These are phyloP conservation scores for Anadara kagoshimensis DNA, from an alignment of 1,140 invertebrate species.

Conservation along the genomic window DNA sequence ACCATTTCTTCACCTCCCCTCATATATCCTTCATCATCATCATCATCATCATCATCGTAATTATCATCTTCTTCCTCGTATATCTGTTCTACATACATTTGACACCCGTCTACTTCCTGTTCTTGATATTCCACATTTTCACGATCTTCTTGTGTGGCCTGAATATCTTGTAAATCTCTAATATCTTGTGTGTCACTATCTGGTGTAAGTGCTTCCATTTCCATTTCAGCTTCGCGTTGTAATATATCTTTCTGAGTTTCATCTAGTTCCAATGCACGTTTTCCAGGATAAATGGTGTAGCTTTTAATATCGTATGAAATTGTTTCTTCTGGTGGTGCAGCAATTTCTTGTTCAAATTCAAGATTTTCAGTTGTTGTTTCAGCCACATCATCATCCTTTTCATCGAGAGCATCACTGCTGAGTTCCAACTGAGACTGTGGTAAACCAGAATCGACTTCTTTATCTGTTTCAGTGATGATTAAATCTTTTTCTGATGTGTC, in stretches of 20 bases:
- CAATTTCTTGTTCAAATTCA: constrained; percentile 1
- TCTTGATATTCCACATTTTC: constrained; percentile 11
- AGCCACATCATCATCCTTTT: not conserved
- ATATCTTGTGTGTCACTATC: constrained; percentile 29
- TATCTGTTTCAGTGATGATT: no score
- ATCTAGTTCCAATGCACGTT: constrained; percentile 57
- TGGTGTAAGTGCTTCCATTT: constrained; percentile 13
- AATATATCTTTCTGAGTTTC: constrained; percentile 19
- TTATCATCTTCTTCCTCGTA: not conserved
- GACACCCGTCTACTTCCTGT: not conserved
- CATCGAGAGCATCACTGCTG: not conserved
- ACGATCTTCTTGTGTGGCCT: not conserved
- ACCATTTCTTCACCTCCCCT: constrained; percentile 65
- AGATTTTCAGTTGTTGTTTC: not conserved
- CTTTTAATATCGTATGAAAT: constrained; percentile 39
- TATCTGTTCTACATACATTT: constrained; percentile 6
- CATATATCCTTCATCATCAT: constrained; percentile 58
- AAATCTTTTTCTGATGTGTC: constrained; percentile 25
- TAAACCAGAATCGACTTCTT: not conserved
- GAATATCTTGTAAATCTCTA: constrained; percentile 39
- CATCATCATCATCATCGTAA: constrained; percentile 36
- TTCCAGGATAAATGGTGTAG: constrained; percentile 58
- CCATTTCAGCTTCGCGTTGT: constrained; percentile 23
- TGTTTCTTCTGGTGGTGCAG: constrained; percentile 16
- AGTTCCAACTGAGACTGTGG: not conserved